Percentiles rank a stretch among this genome's conserved stretches.
These are phyloP conservation scores for Argynnis bischoffii DNA, from an alignment of 2,888 invertebrate species.

Conservation along the genomic window DNA sequence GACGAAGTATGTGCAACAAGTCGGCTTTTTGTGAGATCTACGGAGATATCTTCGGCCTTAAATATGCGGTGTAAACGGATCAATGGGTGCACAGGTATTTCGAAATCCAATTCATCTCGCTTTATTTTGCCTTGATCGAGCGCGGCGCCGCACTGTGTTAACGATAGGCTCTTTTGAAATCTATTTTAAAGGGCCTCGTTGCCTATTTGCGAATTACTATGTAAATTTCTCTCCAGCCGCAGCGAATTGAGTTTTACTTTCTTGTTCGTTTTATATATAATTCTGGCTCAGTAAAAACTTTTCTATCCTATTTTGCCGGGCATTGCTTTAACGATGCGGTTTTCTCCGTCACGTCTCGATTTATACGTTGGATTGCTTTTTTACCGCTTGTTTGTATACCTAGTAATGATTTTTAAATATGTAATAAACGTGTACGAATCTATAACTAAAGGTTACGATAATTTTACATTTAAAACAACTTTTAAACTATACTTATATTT, in stretches of 20 bases:
- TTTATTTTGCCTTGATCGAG: slow-evolving; percentile 43
- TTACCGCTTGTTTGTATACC: slow-evolving; percentile 16
- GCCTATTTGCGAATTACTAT: slow-evolving; percentile 41
- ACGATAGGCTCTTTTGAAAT: slow-evolving; percentile 39
- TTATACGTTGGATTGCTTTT: slow-evolving; percentile 12
- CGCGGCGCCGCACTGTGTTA: slow-evolving; percentile 40
- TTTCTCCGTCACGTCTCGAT: slow-evolving; percentile 18
- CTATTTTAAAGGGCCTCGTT: slow-evolving; percentile 38
- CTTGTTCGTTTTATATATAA: slow-evolving; percentile 20
- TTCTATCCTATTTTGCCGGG: slow-evolving; percentile 18
- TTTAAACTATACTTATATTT: no score
- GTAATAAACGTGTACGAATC: neutral
- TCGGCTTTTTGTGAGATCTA: slow-evolving; percentile 69
- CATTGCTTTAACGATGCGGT: slow-evolving; percentile 20
- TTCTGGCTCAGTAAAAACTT: slow-evolving; percentile 21
- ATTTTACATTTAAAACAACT: neutral
- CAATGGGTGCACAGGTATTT: slow-evolving; percentile 58
- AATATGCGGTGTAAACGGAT: slow-evolving; percentile 66
- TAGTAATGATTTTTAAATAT: neutral
- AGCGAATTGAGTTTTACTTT: slow-evolving; percentile 46
- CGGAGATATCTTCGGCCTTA: slow-evolving; percentile 63
- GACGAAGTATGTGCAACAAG: slow-evolving; percentile 57
- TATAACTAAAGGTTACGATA: no score
- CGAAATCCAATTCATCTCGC: slow-evolving; percentile 52
- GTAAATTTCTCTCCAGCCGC: slow-evolving; percentile 39